Percentiles rank a stretch among this genome's conserved stretches.
Conservation (phyloP, 2,797 vertebrate genomes). For the Diglossa cyanea region DNA sequence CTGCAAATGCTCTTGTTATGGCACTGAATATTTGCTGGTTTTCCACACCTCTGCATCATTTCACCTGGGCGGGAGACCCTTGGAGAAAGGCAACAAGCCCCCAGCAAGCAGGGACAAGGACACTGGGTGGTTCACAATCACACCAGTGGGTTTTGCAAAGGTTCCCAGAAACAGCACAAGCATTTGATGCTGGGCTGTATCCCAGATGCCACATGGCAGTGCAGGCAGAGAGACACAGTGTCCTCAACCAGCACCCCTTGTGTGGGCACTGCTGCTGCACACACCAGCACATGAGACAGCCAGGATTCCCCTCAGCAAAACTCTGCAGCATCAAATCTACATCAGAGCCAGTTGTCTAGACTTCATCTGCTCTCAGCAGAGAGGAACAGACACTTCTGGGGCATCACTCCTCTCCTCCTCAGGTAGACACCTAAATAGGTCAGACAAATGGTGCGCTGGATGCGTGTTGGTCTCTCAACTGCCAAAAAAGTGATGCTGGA, state of each 20-base stretch:
- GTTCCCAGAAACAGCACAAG: neutral
- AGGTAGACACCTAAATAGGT: conserved; percentile 62
- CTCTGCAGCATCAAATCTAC: conserved; percentile 60
- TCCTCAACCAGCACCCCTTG: neutral
- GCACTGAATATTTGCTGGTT: neutral
- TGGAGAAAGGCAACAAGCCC: neutral
- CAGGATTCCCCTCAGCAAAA: conserved; percentile 67
- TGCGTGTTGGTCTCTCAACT: neutral
- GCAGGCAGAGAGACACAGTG: neutral
- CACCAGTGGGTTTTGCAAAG: neutral
- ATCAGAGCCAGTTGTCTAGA: conserved; percentile 45
- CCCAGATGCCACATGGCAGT: neutral
- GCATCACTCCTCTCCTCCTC: conserved; percentile 32
- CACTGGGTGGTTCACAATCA: neutral
- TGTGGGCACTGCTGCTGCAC: neutral
- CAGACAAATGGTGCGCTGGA: neutral
- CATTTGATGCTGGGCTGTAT: neutral
- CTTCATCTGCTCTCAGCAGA: conserved; percentile 24
- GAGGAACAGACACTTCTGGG: conserved; percentile 69
- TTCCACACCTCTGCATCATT: neutral
- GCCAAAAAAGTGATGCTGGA: neutral
- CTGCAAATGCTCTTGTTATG: neutral
- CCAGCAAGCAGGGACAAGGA: neutral
- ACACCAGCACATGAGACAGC: conserved; percentile 15
- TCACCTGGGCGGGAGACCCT: neutral